A percentile compares a stretch with the other conserved stretches of the same genome.
Evolutionary conservation across 2,113 vertebrate genomes (phyloP).

Genomic region (Peucedramus taeniatus): DNA sequence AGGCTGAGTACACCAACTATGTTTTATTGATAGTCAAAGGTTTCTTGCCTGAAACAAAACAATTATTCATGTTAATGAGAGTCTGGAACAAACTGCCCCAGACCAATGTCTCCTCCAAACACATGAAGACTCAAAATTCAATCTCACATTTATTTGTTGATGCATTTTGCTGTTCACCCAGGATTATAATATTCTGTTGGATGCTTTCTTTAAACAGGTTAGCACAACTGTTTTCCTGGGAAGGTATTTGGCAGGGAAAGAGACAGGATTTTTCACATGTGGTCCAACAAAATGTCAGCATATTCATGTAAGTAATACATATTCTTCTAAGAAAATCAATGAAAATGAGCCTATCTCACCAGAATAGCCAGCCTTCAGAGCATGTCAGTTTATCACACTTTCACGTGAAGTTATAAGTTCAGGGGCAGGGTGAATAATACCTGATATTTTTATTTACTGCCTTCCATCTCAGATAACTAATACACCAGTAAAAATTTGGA

Average conservation of each 20-base stretch:
- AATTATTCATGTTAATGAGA: slow-evolving; percentile 38
- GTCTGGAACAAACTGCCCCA: background rate
- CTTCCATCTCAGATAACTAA: background rate
- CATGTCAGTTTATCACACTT: background rate
- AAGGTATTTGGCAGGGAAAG: slow-evolving; percentile 2
- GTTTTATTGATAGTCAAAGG: background rate
- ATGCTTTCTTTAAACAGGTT: background rate
- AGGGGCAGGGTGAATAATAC: background rate
- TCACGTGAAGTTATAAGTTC: background rate
- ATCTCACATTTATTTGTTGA: background rate
- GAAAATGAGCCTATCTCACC: background rate
- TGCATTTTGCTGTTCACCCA: background rate
- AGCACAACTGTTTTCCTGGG: background rate
- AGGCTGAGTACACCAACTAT: background rate
- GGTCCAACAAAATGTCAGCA: background rate
- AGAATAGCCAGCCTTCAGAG: background rate
- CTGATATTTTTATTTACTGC: background rate
- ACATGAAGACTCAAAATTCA: background rate
- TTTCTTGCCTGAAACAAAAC: slow-evolving; percentile 26
- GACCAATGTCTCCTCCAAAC: background rate
- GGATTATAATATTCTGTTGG: background rate
- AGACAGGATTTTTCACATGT: background rate
- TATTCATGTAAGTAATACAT: background rate
- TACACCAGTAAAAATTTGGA: background rate
- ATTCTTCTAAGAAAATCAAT: background rate